phyloP scores from a whole-genome alignment of 2,888 invertebrate genomes.

The Fissipunctia ypsillon region DNA sequence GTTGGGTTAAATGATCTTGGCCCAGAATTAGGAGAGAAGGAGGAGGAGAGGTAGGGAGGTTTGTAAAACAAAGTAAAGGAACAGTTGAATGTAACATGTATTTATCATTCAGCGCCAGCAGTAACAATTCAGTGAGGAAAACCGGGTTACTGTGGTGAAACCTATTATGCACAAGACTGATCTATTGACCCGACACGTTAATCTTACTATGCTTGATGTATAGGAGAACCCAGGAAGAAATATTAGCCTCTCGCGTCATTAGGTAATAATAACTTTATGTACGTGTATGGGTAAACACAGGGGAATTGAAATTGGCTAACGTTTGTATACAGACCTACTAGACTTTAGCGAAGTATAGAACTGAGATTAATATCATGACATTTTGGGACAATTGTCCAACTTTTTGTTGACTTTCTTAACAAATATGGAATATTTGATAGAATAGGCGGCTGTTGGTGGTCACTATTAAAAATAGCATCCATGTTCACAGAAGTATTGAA shows the following conservation, averaged over 20 bases:
- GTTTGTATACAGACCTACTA: not conserved
- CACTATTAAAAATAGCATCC: not conserved
- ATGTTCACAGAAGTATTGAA: not conserved
- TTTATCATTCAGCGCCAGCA: conserved; percentile 12
- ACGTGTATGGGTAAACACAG: not conserved
- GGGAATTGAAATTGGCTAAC: not conserved
- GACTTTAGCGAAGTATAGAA: not conserved
- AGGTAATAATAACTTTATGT: conserved; percentile 15
- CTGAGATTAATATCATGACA: not conserved
- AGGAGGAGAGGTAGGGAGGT: too few relatives aligned
- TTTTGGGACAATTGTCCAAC: not conserved
- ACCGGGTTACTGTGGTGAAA: conserved; percentile 20
- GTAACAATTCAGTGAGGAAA: conserved; percentile 22
- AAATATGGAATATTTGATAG: not conserved
- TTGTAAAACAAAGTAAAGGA: not conserved
- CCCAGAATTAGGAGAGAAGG: too few relatives aligned
- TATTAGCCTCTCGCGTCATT: conserved; percentile 15
- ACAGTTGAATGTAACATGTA: not conserved
- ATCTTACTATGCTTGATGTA: conserved; percentile 10
- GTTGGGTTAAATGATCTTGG: too few relatives aligned
- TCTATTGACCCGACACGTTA: conserved; percentile 46
- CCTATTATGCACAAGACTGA: conserved; percentile 21
- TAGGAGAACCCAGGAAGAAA: conserved; percentile 46
- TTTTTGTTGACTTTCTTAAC: not conserved
- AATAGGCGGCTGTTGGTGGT: too few relatives aligned